These are phyloP conservation scores for Gonioctena quinquepunctata DNA, from an alignment of 1,140 invertebrate genomes.

Conservation along the genomic window DNA sequence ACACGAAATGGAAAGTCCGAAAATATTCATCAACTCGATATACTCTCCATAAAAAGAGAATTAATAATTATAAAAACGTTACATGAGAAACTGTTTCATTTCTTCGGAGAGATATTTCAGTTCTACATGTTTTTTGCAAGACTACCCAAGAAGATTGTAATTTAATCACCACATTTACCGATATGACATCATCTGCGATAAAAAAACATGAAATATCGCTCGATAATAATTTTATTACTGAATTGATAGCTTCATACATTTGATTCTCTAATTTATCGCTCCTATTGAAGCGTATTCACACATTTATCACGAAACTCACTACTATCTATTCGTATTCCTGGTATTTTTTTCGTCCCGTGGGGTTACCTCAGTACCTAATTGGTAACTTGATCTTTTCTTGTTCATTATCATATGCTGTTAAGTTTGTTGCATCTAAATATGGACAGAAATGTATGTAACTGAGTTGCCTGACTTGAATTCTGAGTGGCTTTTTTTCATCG, in stretches of 20 bases:
- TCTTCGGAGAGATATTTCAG: no score
- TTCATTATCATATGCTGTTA: not conserved
- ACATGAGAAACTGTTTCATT: no score
- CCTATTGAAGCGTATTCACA: not conserved
- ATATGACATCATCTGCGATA: not conserved
- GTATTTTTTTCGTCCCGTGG: not conserved
- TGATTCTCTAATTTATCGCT: not conserved
- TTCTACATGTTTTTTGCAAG: no score
- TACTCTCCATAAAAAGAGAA: no score
- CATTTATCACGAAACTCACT: not conserved
- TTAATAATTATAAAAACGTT: no score
- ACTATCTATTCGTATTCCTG: not conserved
- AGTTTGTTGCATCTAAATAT: not conserved
- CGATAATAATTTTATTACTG: not conserved
- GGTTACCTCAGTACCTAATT: not conserved
- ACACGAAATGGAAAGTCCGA: no score
- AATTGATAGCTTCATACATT: conserved; percentile 1
- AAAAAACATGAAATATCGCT: not conserved
- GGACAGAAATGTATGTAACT: not conserved
- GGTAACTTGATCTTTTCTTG: conserved; percentile 3
- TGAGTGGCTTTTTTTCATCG: not conserved
- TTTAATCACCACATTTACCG: not conserved
- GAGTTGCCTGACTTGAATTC: not conserved
- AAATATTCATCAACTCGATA: no score
- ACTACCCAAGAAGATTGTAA: not conserved